Percentiles rank a stretch among this genome's conserved stretches.
These are phyloP conservation scores for Lepidothrix coronata DNA, from an alignment of 2,113 vertebrate genomes.

Conservation along the genomic window DNA sequence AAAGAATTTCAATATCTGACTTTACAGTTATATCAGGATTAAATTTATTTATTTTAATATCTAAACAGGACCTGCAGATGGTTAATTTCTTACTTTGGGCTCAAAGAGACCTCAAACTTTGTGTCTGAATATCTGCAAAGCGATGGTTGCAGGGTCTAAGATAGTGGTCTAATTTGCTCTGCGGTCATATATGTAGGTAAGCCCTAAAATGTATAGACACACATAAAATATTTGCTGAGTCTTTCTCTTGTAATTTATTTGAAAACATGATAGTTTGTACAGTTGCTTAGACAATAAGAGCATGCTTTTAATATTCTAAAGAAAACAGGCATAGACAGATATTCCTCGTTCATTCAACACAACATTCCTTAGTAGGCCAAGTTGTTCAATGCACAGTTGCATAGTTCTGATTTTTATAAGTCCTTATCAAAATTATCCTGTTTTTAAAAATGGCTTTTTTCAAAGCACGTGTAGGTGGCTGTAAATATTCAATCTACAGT, in stretches of 20 bases:
- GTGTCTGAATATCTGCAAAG: neutral
- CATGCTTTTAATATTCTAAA: neutral
- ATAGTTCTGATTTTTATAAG: neutral
- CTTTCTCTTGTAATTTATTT: neutral
- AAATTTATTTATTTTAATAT: neutral
- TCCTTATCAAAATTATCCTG: neutral
- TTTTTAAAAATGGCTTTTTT: neutral
- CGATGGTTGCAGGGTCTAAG: neutral
- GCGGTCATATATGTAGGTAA: neutral
- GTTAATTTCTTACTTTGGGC: neutral
- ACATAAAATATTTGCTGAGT: neutral
- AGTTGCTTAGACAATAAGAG: neutral
- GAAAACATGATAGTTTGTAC: neutral
- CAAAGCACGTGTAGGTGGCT: neutral
- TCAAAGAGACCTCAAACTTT: neutral
- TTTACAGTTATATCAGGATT: neutral
- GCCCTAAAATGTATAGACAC: neutral
- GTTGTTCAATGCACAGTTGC: neutral
- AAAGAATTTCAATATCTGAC: neutral
- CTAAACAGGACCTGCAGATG: neutral
- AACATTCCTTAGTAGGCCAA: neutral
- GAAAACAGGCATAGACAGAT: neutral
- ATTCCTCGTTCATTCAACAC: neutral
- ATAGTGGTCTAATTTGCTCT: neutral
- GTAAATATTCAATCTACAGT: neutral